Percentiles rank a stretch among this genome's conserved stretches.
Evolutionary conservation across 1,140 invertebrate genomes (phyloP).

Genomic region (Zaprionus nigranus): DNA sequence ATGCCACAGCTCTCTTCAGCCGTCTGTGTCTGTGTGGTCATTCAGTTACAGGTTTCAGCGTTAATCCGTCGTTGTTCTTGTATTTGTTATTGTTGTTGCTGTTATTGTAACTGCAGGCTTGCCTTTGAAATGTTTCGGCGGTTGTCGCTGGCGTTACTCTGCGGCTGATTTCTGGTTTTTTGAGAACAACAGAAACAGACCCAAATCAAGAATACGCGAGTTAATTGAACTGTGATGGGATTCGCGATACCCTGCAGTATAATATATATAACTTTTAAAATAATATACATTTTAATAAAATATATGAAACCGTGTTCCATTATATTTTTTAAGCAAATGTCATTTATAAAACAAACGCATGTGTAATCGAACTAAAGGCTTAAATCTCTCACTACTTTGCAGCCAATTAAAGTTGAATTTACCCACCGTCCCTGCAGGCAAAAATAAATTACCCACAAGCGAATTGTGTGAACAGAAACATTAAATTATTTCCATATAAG

Average conservation of each 20-base stretch:
- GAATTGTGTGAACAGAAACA: background rate
- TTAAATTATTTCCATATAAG: slow-evolving; percentile 23
- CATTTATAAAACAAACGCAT: background rate
- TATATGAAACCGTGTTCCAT: too few relatives aligned
- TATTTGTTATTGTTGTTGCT: slow-evolving; percentile 47
- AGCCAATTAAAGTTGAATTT: slow-evolving; percentile 23
- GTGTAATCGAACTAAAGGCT: background rate
- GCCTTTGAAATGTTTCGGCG: slow-evolving; percentile 76
- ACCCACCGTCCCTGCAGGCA: background rate
- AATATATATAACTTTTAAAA: background rate
- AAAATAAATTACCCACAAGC: background rate
- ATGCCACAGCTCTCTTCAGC: background rate
- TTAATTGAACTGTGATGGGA: background rate
- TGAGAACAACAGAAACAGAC: slow-evolving; percentile 30
- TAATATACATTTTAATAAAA: too few relatives aligned
- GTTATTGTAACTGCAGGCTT: slow-evolving; percentile 59
- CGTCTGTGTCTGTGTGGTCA: slow-evolving; percentile 58
- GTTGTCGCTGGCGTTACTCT: slow-evolving; percentile 49
- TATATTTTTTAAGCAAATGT: too few relatives aligned
- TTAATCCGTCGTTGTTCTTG: slow-evolving; percentile 64
- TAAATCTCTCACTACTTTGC: background rate
- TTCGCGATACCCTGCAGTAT: background rate
- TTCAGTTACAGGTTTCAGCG: slow-evolving; percentile 72
- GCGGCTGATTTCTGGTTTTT: slow-evolving; percentile 61
- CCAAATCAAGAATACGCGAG: background rate